These are phyloP conservation scores for Leptarthrus brevirostris DNA, from an alignment of 2,888 invertebrate species.

Conservation along the genomic window DNA sequence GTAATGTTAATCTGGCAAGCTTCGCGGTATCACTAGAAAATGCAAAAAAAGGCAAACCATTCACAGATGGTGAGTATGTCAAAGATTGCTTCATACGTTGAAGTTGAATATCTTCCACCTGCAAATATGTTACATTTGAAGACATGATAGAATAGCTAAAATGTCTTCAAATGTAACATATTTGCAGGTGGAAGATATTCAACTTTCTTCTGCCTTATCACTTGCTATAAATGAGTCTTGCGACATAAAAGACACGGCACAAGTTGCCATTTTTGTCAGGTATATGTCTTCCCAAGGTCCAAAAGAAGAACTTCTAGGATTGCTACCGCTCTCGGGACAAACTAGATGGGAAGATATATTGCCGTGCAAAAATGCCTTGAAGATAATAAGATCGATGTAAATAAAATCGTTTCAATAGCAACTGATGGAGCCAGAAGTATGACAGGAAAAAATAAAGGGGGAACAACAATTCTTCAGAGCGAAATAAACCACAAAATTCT, in stretches of 20 bases:
- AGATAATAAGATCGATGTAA: background rate
- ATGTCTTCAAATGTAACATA: constrained; percentile 55
- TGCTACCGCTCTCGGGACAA: no score
- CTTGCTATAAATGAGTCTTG: constrained; percentile 58
- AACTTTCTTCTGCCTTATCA: constrained; percentile 58
- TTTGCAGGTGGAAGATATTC: no score
- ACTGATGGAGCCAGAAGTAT: no score
- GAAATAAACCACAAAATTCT: background rate
- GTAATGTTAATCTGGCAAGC: constrained; percentile 55
- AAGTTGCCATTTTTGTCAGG: constrained; percentile 46
- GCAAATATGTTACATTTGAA: no score
- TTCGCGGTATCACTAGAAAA: background rate
- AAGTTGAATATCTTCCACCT: constrained; percentile 41
- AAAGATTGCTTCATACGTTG: constrained; percentile 2
- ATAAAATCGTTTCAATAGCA: constrained; percentile 2
- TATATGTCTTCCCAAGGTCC: background rate
- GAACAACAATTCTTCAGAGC: background rate
- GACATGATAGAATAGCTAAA: constrained; percentile 51
- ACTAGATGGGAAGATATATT: background rate
- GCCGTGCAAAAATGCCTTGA: no score
- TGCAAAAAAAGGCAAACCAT: no score
- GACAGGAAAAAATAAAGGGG: constrained; percentile 9
- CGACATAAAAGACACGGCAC: constrained; percentile 53
- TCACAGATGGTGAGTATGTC: background rate
- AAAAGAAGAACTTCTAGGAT: background rate